phyloP scores from a whole-genome alignment of 37 sponge, comb jelly and placozoan species.

The Ianthella basta region DNA sequence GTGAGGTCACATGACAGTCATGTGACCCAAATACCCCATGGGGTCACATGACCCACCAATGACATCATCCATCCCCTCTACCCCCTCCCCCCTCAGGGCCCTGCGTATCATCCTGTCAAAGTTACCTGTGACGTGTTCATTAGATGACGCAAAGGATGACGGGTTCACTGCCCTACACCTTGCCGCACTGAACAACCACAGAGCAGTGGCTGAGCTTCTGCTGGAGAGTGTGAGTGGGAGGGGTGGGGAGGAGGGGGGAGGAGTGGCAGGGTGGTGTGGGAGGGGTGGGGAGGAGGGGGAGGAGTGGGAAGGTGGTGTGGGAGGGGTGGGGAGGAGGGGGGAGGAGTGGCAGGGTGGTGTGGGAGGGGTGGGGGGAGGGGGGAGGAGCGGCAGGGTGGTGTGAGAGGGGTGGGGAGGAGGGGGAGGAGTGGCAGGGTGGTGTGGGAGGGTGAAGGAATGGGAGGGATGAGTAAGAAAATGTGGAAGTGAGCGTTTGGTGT shows the following conservation, averaged over 20 bases:
- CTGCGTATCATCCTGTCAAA: constrained; percentile 54
- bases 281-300: not conserved
- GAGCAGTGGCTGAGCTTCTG: constrained; percentile 85
- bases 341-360: not conserved
- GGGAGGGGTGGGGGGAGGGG: not conserved
- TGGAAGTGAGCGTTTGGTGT: too few species aligned
- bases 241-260: not conserved
- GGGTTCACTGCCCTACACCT: constrained; percentile 94
- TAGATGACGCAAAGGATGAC: constrained; percentile 86
- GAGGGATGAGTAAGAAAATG: too few species aligned
- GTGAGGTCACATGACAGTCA: constrained; percentile 28
- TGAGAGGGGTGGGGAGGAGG: too few species aligned
- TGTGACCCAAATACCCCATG: not conserved
- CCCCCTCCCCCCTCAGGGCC: constrained; percentile 35
- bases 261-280: not conserved
- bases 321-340: not conserved
- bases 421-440: too few species aligned
- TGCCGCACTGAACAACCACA: constrained; percentile 91
- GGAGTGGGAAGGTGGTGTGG: not conserved
- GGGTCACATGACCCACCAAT: not conserved
- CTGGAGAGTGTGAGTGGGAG: constrained; percentile 58
- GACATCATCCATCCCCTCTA: not conserved
- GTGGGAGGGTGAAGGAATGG: too few species aligned
- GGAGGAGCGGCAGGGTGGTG: too few species aligned
- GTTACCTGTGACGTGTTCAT: constrained; percentile 35